Conservation (phyloP, 2,888 invertebrate genomes). For the Oscheius sp. region DNA sequence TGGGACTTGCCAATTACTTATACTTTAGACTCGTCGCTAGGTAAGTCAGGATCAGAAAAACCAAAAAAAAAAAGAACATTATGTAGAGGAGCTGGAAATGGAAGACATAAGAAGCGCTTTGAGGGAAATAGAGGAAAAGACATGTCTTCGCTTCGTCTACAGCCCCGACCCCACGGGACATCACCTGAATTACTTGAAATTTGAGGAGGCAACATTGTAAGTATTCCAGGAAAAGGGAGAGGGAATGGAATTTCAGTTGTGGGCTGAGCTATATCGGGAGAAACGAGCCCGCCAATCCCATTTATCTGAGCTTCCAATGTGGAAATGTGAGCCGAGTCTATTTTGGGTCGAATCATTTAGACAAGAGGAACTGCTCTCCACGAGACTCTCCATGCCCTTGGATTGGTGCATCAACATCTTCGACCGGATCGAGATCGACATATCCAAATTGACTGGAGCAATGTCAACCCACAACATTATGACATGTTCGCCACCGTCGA, state of each 20-base stretch:
- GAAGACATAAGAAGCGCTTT: slow-evolving; percentile 63
- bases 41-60: slow-evolving; percentile 41
- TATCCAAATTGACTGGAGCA: slow-evolving; percentile 67
- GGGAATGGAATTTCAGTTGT: slow-evolving; percentile 55
- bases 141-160: slow-evolving; percentile 54
- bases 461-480: slow-evolving; percentile 70
- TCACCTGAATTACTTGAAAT: slow-evolving; percentile 67
- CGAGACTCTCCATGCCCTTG: slow-evolving; percentile 68
- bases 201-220: slow-evolving; percentile 63
- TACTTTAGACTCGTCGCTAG: slow-evolving; percentile 63
- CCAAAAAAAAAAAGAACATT: neutral
- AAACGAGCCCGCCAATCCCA: slow-evolving; percentile 66
- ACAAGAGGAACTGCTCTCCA: slow-evolving; percentile 30
- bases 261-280: slow-evolving; percentile 68
- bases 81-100: slow-evolving; percentile 51
- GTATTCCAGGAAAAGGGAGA: neutral
- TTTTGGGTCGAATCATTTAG: slow-evolving; percentile 14
- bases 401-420: slow-evolving; percentile 69
- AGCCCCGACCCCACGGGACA: slow-evolving; percentile 39
- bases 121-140: slow-evolving; percentile 66
- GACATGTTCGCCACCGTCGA: slow-evolving; percentile 69
- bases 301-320: slow-evolving; percentile 68
- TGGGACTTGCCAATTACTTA: slow-evolving; percentile 70
- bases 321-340: slow-evolving; percentile 59
- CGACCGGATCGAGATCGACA: slow-evolving; percentile 64